Evolutionary conservation across 2,888 invertebrate genomes (phyloP).

Genomic region (Brenthis ino): DNA sequence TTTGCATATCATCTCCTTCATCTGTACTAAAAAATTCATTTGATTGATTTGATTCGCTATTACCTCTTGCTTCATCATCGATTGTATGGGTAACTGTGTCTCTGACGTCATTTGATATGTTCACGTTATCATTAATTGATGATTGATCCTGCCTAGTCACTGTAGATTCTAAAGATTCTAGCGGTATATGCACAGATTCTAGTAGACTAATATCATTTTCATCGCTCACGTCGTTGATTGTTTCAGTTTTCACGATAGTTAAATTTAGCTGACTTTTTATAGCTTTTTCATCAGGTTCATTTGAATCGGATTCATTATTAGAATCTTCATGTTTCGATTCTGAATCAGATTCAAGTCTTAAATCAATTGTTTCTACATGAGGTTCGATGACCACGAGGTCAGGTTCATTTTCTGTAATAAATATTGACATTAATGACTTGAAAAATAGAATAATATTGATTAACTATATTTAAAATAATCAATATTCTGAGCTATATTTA

Average conservation of each 20-base stretch:
- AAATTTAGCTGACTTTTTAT: not conserved
- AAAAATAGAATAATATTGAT: not conserved
- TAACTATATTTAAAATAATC: no score
- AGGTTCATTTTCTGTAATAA: conserved; percentile 52
- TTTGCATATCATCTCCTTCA: not conserved
- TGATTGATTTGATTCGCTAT: not conserved
- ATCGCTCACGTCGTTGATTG: conserved; percentile 26
- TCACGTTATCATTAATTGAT: not conserved
- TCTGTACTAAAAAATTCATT: not conserved
- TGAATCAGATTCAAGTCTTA: conserved; percentile 49
- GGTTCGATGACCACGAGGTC: conserved; percentile 62
- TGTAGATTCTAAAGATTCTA: conserved; percentile 13
- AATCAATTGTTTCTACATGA: conserved; percentile 61
- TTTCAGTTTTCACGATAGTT: conserved; percentile 32
- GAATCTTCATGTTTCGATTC: conserved; percentile 42
- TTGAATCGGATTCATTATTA: not conserved
- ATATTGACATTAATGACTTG: not conserved
- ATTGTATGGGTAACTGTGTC: not conserved
- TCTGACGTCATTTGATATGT: not conserved
- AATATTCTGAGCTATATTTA: no score
- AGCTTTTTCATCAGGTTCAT: not conserved
- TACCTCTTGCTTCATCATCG: not conserved
- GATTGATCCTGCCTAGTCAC: not conserved
- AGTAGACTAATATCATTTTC: conserved; percentile 26
- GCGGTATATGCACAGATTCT: conserved; percentile 34